Conservation (phyloP, 2,113 vertebrate genomes). For the Gymnobelideus leadbeateri region DNA sequence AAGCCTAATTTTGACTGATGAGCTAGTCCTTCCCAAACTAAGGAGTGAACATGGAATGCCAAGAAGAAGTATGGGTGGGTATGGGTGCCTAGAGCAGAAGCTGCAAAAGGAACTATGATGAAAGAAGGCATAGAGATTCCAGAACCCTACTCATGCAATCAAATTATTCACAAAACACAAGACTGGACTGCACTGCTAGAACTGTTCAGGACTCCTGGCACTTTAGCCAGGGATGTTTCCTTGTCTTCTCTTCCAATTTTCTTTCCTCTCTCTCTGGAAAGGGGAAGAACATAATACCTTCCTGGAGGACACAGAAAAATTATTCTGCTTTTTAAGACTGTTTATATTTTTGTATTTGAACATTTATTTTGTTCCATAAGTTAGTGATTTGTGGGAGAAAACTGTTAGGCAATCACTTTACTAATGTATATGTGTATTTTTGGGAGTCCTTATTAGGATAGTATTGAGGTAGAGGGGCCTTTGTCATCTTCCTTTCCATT, state of each 20-base stretch:
- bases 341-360: background rate
- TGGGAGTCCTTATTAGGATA: background rate
- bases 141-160: background rate
- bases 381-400: too few species aligned
- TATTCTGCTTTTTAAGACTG: conserved; percentile 9
- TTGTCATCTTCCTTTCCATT: background rate
- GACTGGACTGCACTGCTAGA: background rate
- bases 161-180: background rate
- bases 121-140: background rate
- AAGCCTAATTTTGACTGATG: background rate
- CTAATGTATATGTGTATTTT: background rate
- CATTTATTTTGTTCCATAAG: background rate
- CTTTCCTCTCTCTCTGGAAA: background rate
- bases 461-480: background rate
- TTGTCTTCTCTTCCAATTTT: background rate
- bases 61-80: background rate
- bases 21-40: background rate
- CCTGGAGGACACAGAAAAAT: background rate
- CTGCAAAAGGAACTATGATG: background rate
- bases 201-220: background rate
- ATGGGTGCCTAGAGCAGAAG: background rate
- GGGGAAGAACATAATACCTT: background rate
- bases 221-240: background rate
- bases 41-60: background rate
- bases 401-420: background rate